Evolutionary conservation across 1,140 invertebrate genomes (phyloP).

Genomic region (Cyclina sinensis): DNA sequence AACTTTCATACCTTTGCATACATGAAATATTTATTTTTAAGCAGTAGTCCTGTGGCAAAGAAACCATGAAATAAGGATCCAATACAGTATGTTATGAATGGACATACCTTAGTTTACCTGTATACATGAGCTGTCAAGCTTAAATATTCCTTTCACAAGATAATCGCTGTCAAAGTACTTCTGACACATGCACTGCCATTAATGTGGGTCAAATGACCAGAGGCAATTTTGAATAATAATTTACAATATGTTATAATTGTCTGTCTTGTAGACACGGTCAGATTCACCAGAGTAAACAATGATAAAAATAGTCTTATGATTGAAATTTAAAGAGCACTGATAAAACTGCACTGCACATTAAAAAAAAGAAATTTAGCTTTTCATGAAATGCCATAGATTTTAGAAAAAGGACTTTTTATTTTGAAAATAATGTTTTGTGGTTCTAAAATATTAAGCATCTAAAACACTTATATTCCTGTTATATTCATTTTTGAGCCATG

Average conservation of each 20-base stretch:
- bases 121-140: slow-evolving; percentile 10
- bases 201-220: not conserved
- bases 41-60: not conserved
- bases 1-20: not conserved
- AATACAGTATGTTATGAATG: not conserved
- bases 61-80: not conserved
- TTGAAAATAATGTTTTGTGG: too few relatives aligned
- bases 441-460: too few relatives aligned
- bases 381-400: too few relatives aligned
- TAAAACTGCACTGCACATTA: too few relatives aligned
- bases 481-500: too few relatives aligned
- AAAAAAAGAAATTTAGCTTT: too few relatives aligned
- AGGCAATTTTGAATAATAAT: not conserved
- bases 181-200: slow-evolving; percentile 1
- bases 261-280: not conserved
- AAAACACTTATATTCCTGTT: too few relatives aligned
- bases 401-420: too few relatives aligned
- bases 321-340: not conserved
- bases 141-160: slow-evolving; percentile 3
- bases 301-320: not conserved
- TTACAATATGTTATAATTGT: not conserved
- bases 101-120: not conserved
- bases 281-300: not conserved
- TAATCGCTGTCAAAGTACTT: not conserved
- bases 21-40: not conserved